Evolutionary conservation across 2,113 vertebrate genomes (phyloP).

Genomic region (Sphaerodactylus townsendi): DNA sequence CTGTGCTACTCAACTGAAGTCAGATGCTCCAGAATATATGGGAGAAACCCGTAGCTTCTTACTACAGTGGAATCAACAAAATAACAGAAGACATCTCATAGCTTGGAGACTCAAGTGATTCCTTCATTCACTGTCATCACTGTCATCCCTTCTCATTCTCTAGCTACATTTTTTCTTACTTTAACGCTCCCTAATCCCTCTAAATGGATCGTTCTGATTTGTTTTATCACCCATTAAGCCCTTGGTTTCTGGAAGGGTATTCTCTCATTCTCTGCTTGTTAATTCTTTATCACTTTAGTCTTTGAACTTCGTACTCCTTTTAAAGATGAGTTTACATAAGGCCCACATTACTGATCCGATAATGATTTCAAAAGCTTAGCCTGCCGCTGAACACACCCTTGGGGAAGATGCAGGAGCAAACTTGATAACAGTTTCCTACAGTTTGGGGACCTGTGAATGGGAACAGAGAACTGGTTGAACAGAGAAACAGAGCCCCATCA

Average conservation of each 20-base stretch:
- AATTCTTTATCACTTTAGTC: not conserved
- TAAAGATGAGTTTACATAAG: not conserved
- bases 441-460: constrained; percentile 37
- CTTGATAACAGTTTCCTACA: constrained; percentile 18
- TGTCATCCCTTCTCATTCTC: not conserved
- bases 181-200: not conserved
- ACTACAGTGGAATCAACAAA: not conserved
- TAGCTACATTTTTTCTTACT: not conserved
- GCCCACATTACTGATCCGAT: constrained; percentile 9
- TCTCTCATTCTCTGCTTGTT: constrained; percentile 22
- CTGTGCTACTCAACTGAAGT: too few species aligned
- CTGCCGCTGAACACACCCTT: constrained; percentile 38
- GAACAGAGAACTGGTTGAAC: constrained; percentile 42
- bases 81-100: not conserved
- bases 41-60: too few species aligned
- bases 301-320: not conserved
- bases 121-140: not conserved
- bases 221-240: not conserved
- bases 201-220: not conserved
- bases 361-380: constrained; percentile 26
- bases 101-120: not conserved
- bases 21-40: too few species aligned
- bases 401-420: constrained; percentile 29
- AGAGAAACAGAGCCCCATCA: constrained; percentile 53
- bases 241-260: not conserved